Conservation (phyloP, 1,140 invertebrate species). For the Proctacanthus coquilletti region DNA sequence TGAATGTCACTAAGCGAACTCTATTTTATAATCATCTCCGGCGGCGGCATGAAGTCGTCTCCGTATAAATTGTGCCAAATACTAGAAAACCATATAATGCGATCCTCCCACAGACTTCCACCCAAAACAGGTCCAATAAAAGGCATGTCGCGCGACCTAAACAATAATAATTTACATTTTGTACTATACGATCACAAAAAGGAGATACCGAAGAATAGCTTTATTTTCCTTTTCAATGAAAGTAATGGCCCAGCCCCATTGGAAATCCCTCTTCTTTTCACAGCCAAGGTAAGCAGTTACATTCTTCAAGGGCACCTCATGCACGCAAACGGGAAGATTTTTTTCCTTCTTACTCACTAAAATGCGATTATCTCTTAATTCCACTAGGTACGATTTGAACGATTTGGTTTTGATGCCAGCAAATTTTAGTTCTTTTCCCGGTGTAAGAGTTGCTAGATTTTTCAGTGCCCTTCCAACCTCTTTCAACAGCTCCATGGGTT, state of each 20-base stretch:
- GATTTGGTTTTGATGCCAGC: slow-evolving; percentile 59
- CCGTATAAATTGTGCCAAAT: slow-evolving; percentile 52
- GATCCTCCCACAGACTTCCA: slow-evolving; percentile 51
- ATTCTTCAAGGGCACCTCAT: slow-evolving; percentile 25
- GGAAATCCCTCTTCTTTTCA: slow-evolving; percentile 63
- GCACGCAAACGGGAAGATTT: slow-evolving; percentile 20
- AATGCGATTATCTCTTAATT: slow-evolving; percentile 62
- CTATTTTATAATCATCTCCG: slow-evolving; percentile 34
- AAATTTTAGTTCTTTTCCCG: slow-evolving; percentile 55
- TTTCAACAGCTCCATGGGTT: slow-evolving; percentile 33
- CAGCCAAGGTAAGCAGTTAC: slow-evolving; percentile 50
- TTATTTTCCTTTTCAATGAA: slow-evolving; percentile 47
- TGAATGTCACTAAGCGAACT: no score
- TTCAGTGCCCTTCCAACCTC: slow-evolving; percentile 31
- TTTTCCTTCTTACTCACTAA: slow-evolving; percentile 51
- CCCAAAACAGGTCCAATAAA: slow-evolving; percentile 64
- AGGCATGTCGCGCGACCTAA: slow-evolving; percentile 53
- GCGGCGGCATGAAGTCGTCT: slow-evolving; percentile 34
- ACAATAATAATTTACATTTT: slow-evolving; percentile 12
- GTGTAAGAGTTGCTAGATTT: slow-evolving; percentile 37
- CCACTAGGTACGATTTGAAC: slow-evolving; percentile 60
- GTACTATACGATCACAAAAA: background rate
- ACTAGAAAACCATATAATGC: slow-evolving; percentile 57
- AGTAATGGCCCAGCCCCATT: slow-evolving; percentile 60
- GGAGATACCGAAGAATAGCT: slow-evolving; percentile 4